Conservation (phyloP, 1,140 invertebrate species). For the Papilio dardanus region DNA sequence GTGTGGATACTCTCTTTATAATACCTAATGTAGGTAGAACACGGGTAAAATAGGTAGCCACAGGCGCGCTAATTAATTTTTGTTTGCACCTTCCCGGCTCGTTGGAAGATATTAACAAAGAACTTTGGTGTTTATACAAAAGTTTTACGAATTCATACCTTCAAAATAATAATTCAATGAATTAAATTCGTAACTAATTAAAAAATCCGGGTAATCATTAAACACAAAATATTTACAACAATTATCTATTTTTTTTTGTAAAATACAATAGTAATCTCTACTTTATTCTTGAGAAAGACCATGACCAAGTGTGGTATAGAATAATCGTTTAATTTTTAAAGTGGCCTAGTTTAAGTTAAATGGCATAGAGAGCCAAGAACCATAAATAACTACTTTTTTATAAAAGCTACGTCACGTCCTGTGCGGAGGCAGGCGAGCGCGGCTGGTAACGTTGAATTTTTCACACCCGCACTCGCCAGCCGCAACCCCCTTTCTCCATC, state of each 20-base stretch:
- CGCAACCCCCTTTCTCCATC: conserved; percentile 43
- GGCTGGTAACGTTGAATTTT: conserved; percentile 66
- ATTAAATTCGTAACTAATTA: background rate
- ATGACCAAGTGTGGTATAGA: background rate
- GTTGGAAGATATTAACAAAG: conserved; percentile 29
- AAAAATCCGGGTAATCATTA: background rate
- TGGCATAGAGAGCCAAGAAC: conserved; percentile 31
- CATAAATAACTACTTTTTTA: conserved; percentile 60
- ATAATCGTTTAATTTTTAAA: conserved; percentile 31
- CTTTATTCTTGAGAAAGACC: background rate
- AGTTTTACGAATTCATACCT: conserved; percentile 5
- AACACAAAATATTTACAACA: too few species aligned
- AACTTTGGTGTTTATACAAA: conserved; percentile 20
- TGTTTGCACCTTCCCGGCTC: conserved; percentile 31
- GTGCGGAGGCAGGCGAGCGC: conserved; percentile 49
- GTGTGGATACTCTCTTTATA: conserved; percentile 18
- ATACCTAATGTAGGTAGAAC: conserved; percentile 11
- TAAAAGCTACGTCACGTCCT: conserved; percentile 58
- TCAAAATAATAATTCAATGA: background rate
- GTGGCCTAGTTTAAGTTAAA: conserved; percentile 32
- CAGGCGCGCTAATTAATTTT: conserved; percentile 37
- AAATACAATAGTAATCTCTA: background rate
- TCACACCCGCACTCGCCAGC: conserved; percentile 58
- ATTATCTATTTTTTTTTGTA: too few species aligned
- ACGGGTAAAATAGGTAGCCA: conserved; percentile 14